A percentile compares a stretch with the other conserved stretches of the same genome.
phyloP scores from a whole-genome alignment of 64 coral and sea anemone genomes.

The Stichodactyla mertensii region DNA sequence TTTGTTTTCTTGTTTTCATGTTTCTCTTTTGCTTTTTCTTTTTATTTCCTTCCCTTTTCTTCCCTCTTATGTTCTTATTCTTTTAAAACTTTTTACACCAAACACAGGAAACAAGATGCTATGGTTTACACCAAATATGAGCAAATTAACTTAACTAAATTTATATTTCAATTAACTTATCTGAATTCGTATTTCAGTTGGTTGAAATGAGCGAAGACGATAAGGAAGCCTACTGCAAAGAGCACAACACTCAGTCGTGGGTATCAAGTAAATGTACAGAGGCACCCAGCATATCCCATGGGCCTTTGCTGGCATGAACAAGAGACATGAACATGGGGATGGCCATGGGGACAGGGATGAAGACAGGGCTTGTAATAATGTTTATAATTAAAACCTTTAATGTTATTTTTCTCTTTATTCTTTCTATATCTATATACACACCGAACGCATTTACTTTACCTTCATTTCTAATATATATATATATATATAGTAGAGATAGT shows the following conservation, averaged over 20 bases:
- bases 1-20: too few relatives aligned
- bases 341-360: not conserved
- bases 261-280: not conserved
- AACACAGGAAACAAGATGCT: not conserved
- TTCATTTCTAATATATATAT: too few relatives aligned
- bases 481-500: too few relatives aligned
- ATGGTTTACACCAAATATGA: not conserved
- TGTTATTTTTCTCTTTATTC: too few relatives aligned
- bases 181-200: constrained; percentile 42
- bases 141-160: not conserved
- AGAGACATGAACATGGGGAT: not conserved
- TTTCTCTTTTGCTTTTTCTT: not conserved
- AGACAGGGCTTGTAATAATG: too few relatives aligned
- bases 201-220: constrained; percentile 80
- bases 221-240: constrained; percentile 70
- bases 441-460: too few relatives aligned
- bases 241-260: constrained; percentile 71
- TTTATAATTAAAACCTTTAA: too few relatives aligned
- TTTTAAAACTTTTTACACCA: not conserved
- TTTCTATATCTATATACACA: too few relatives aligned
- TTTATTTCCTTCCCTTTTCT: not conserved
- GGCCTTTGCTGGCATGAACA: not conserved
- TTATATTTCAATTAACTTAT: not conserved
- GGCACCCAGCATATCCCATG: not conserved
- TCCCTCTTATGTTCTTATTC: not conserved